Percentiles rank a stretch among this genome's conserved stretches.
Conservation (phyloP, 2,113 vertebrate genomes). For the Odocoileus hemionus region DNA sequence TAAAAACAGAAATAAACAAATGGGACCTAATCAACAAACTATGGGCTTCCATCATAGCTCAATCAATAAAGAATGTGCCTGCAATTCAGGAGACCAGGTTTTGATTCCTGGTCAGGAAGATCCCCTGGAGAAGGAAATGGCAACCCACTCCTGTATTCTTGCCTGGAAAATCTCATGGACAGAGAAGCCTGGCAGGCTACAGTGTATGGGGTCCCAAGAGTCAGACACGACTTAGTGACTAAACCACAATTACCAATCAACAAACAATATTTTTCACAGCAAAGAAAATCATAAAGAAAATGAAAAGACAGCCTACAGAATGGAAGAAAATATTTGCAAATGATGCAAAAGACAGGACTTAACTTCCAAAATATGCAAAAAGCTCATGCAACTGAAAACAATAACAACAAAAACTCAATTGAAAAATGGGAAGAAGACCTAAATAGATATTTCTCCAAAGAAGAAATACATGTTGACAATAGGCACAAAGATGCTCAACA, state of each 20-base stretch:
- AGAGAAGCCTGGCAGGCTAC: neutral
- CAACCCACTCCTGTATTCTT: neutral
- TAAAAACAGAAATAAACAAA: neutral
- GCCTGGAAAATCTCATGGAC: neutral
- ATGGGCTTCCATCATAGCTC: neutral
- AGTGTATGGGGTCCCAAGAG: neutral
- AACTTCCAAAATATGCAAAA: neutral
- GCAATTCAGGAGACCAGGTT: accelerated
- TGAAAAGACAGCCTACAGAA: neutral
- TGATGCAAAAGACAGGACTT: neutral
- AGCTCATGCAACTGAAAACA: neutral
- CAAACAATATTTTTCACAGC: neutral
- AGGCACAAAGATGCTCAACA: neutral
- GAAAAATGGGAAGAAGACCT: neutral
- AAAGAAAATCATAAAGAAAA: neutral
- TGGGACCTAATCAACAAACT: neutral
- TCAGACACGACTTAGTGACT: accelerated
- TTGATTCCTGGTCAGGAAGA: accelerated
- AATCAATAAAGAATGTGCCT: neutral
- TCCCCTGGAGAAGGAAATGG: neutral
- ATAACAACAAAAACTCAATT: neutral
- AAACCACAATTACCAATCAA: neutral
- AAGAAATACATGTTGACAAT: neutral
- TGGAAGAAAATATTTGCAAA: neutral
- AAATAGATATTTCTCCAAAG: neutral